A percentile compares a stretch with the other conserved stretches of the same genome.
phyloP scores from a whole-genome alignment of 2,888 invertebrate species.

The Papilio protenor region DNA sequence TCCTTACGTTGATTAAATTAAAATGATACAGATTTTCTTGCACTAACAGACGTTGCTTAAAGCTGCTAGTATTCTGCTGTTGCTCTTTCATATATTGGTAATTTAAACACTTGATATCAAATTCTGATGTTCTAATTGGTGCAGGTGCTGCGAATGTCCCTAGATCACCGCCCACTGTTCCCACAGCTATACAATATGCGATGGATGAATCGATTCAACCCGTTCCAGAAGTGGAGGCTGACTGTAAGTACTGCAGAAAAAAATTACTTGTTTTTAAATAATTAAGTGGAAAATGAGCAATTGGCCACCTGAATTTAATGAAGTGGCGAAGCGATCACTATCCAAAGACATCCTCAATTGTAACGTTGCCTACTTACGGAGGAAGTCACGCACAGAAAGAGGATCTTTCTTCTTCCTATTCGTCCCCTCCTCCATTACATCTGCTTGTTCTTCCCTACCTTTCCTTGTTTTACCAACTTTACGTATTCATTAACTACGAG shows the following conservation, averaged over 20 bases:
- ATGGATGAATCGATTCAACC: constrained; percentile 69
- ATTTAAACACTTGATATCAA: background rate
- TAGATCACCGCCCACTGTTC: constrained; percentile 55
- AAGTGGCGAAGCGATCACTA: too few relatives aligned
- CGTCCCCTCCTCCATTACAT: too few relatives aligned
- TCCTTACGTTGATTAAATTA: background rate
- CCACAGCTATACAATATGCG: constrained; percentile 68
- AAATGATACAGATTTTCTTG: background rate
- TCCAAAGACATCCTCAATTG: too few relatives aligned
- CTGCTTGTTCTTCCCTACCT: too few relatives aligned
- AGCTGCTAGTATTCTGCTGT: background rate
- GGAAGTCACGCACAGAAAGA: too few relatives aligned
- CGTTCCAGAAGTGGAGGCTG: constrained; percentile 68
- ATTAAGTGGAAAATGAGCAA: too few relatives aligned
- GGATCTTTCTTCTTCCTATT: too few relatives aligned
- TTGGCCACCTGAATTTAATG: too few relatives aligned
- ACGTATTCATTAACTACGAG: too few relatives aligned
- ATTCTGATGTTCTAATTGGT: background rate
- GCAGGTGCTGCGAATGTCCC: constrained; percentile 67
- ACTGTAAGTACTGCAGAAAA: constrained; percentile 63
- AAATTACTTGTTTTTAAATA: background rate
- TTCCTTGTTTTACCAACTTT: too few relatives aligned
- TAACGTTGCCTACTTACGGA: too few relatives aligned
- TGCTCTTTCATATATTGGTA: too few relatives aligned
- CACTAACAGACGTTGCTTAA: background rate